phyloP scores from a whole-genome alignment of 1,140 invertebrate species.

The Chionoecetes opilio region DNA sequence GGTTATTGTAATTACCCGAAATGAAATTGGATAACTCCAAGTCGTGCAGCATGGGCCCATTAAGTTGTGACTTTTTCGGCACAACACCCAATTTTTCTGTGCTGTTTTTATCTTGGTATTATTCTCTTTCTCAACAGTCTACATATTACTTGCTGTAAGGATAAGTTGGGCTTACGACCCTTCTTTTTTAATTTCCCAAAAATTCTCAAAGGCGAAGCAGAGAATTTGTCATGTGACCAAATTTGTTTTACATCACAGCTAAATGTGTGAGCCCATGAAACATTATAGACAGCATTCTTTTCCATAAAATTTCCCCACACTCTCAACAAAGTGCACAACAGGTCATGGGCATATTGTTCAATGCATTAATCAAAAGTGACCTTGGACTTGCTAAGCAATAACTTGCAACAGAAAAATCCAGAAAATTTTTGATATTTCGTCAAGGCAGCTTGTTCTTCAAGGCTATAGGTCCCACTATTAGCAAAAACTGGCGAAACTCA shows the following conservation, averaged over 20 bases:
- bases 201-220: neutral
- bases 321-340: conserved; percentile 30
- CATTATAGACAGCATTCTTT: conserved; percentile 38
- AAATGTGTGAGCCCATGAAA: conserved; percentile 33
- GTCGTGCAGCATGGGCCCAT: neutral
- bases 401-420: neutral
- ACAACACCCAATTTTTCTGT: neutral
- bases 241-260: conserved; percentile 39
- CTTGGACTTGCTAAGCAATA: conserved; percentile 2
- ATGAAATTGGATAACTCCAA: neutral
- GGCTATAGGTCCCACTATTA: neutral
- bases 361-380: neutral
- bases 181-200: neutral
- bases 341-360: conserved; percentile 36
- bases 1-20: neutral
- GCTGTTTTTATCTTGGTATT: neutral
- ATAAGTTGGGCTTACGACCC: neutral
- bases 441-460: neutral
- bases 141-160: neutral
- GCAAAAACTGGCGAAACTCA: conserved; percentile 48
- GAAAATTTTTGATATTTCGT: conserved; percentile 12
- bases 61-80: neutral
- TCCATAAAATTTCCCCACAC: neutral
- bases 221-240: conserved; percentile 31
- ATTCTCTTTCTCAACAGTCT: neutral